A percentile compares a stretch with the other conserved stretches of the same genome.
phyloP scores from a whole-genome alignment of 2,888 invertebrate species.

The Zele albiditarsus region DNA sequence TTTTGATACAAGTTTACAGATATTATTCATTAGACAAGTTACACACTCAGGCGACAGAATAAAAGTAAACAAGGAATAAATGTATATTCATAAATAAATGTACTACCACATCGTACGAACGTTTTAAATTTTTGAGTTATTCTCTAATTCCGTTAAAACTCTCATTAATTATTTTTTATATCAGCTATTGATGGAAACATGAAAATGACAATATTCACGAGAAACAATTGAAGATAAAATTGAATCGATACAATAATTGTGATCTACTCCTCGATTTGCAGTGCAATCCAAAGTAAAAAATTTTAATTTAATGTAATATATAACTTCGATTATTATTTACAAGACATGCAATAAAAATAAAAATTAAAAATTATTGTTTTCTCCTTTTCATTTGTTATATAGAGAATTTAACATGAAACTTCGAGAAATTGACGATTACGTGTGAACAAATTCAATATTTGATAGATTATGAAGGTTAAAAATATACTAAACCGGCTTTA shows the following conservation, averaged over 20 bases:
- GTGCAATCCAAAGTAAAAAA: slow-evolving; percentile 15
- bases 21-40: background rate
- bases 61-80: background rate
- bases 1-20: slow-evolving; percentile 28
- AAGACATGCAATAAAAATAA: slow-evolving; percentile 4
- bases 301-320: slow-evolving; percentile 2
- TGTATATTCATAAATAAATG: slow-evolving; percentile 9
- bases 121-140: background rate
- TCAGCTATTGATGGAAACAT: background rate
- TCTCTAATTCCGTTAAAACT: background rate
- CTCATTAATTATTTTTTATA: background rate
- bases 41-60: slow-evolving; percentile 7
- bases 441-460: background rate
- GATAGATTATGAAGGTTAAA: background rate
- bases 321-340: slow-evolving; percentile 19
- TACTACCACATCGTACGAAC: background rate
- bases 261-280: background rate
- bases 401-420: background rate
- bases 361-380: background rate
- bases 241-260: background rate
- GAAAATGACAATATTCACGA: background rate
- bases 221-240: background rate
- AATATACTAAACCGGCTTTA: background rate
- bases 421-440: background rate
- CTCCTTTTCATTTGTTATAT: background rate